A percentile compares a stretch with the other conserved stretches of the same genome.
Conservation (phyloP, 2,113 vertebrate species). For the Leucosticte australis region DNA sequence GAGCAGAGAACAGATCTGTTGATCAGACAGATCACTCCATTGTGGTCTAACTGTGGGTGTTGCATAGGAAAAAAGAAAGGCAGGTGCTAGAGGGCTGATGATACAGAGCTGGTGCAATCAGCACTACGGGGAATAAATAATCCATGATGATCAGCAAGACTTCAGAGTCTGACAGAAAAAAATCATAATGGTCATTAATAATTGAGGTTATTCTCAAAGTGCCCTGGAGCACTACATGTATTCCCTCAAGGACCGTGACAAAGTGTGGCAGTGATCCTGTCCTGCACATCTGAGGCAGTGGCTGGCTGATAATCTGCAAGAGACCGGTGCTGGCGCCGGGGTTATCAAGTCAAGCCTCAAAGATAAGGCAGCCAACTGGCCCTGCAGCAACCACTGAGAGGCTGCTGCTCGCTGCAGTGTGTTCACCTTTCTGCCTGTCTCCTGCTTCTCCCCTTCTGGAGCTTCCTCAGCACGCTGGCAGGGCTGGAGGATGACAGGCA, state of each 20-base stretch:
- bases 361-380: slow-evolving; percentile 12
- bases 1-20: not conserved
- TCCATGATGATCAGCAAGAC: not conserved
- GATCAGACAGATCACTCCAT: not conserved
- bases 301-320: not conserved
- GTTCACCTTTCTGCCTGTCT: not conserved
- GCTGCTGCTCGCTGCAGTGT: not conserved
- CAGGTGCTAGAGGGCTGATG: not conserved
- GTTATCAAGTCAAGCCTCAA: slow-evolving; percentile 31
- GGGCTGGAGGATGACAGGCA: not conserved
- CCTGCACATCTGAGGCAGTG: slow-evolving; percentile 24
- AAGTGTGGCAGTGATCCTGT: slow-evolving; percentile 30
- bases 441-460: not conserved
- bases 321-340: not conserved
- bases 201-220: not conserved
- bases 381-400: not conserved
- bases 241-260: not conserved
- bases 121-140: not conserved
- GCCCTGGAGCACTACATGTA: not conserved
- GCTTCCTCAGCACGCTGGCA: not conserved
- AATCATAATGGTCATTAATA: slow-evolving; percentile 29
- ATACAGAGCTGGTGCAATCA: not conserved
- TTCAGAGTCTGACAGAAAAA: not conserved
- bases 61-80: not conserved
- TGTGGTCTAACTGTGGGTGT: not conserved